Evolutionary conservation across 2,797 vertebrate species (phyloP), one percentile per base, ranked within the genome.

Genomic region (Antrozous pallidus): DNA sequence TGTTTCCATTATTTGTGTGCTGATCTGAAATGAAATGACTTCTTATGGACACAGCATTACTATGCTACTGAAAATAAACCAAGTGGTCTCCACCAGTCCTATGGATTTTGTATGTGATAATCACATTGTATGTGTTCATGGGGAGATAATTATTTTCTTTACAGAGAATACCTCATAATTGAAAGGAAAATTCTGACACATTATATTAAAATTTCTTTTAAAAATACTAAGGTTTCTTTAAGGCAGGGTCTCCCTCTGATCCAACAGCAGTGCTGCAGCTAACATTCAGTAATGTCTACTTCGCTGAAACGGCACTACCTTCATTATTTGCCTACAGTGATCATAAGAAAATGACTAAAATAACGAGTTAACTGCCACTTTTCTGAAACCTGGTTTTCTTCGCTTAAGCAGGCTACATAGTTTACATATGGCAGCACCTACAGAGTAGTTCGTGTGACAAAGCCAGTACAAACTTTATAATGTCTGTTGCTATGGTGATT

Each of bases 401-500:
- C 78, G 20, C 20, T 89, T 45, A n/a, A 9, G 8, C 20, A 67
- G 38, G 26, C n/a, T 42, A 22, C 28, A 2, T 22, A 45, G 18
- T 18, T 33, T 73, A 14, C 26, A 28, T 45, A 40, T 36, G 95
- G 92, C 85, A 70, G 71, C 90, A 93, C 73, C 74, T 18, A 0
- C 22, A 49, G 22, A 17, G 18, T 40, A 7, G 33, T 89, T 42
- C 85, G 56, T 42, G 75, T 93, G 58, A 93, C 79, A 91, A 90
- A 95, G 63, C 13, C 11, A 84, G 54, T 47, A 94, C 28, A 90
- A 82, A 70, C 75, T 69, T 97, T 96, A 9, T 90, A 88, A 97
- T 92, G 42, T 67, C 65, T 70, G 96, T 98, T 97, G 77, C 95
- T 93, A 96, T 96, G 91, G 97, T 70, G 78, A 98, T 77, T 75